phyloP scores from a whole-genome alignment of 2,888 invertebrate species.

The Amiota minor region DNA sequence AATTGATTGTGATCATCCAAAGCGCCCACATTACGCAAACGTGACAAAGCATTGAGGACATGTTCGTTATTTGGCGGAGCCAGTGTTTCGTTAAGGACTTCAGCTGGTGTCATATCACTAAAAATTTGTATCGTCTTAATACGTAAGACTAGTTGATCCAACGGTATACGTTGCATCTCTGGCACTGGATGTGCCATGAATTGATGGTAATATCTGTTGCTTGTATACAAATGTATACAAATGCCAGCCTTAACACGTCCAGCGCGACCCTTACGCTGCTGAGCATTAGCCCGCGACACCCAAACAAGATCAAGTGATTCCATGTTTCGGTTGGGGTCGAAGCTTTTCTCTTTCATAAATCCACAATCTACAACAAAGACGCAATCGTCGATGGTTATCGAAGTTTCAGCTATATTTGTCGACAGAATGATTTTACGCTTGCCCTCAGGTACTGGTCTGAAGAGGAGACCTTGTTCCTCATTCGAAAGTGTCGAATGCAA shows the following conservation, averaged over 20 bases:
- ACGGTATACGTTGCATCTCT: slow-evolving; percentile 90
- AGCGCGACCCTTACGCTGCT: slow-evolving; percentile 91
- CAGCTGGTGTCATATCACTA: slow-evolving; percentile 59
- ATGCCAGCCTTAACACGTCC: slow-evolving; percentile 92
- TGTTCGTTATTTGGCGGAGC: slow-evolving; percentile 83
- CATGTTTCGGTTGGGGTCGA: slow-evolving; percentile 84
- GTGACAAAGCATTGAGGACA: slow-evolving; percentile 80
- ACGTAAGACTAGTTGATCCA: slow-evolving; percentile 86
- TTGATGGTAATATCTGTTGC: slow-evolving; percentile 79
- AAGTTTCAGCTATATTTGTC: slow-evolving; percentile 96
- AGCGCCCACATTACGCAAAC: slow-evolving; percentile 86
- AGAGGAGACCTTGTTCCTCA: slow-evolving; percentile 86
- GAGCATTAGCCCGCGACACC: slow-evolving; percentile 92
- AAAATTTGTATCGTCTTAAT: slow-evolving; percentile 79
- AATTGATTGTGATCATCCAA: slow-evolving; percentile 82
- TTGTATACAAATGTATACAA: slow-evolving; percentile 87
- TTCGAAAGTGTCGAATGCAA: slow-evolving; percentile 89
- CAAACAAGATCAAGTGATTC: slow-evolving; percentile 89
- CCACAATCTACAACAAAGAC: slow-evolving; percentile 95
- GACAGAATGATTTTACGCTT: slow-evolving; percentile 89
- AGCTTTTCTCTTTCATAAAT: slow-evolving; percentile 89
- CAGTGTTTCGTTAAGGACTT: slow-evolving; percentile 76
- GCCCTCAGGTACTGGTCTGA: slow-evolving; percentile 80
- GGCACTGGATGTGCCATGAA: slow-evolving; percentile 85
- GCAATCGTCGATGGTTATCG: slow-evolving; percentile 96